Evolutionary conservation across 2,888 invertebrate genomes (phyloP), one percentile per base, ranked within the genome.

Genomic region (Melieria picta): DNA sequence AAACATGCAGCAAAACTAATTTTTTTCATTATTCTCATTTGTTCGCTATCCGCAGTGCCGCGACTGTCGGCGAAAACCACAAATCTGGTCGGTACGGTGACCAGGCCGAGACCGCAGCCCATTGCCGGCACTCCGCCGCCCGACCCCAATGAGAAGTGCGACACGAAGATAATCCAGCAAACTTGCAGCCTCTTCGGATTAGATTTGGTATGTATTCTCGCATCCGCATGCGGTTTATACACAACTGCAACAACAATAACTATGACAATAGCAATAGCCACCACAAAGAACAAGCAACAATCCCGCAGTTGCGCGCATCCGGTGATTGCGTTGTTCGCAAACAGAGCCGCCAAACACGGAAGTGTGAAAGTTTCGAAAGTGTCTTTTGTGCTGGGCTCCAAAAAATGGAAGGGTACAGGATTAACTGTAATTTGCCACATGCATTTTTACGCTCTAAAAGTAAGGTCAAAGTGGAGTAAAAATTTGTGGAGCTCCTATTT

Each of bases 61-160:
- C 83, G 86, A 5, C 77, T 86, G 46, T 86, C 86, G 10, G 81
- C 85, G 11, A 86, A 87, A 65, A 82, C 86, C 76, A 85, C 87
- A 75, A 88, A 84, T 77, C 77, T 82, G 6, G 82, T 86, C 7
- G 83, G 86, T 55, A 88, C 88, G 50, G 89, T 89, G 64, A 89
- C 91, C n/a, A 89, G 95, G 71, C 95, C 95, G 0, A 89, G 96
- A 77, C 96, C 96, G 3, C 94, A 95, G 80, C 96, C 96, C 46
- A 96, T 96, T 79, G 93, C 96, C 16, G 95, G 96, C 73, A 96
- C 96, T 30, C 95, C 95, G 46, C 95, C 96, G 4, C 94, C 94
- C 47, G 94, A 94, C 83, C 92, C 92, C 11, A 90, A 91, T 80
- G 95, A 95, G 85, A 93, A 94, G 88, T 94, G 94, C 87, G 96